Base-by-base conservation (phyloP, 2,797 vertebrate species). In the Numenius phaeopus region DNA sequence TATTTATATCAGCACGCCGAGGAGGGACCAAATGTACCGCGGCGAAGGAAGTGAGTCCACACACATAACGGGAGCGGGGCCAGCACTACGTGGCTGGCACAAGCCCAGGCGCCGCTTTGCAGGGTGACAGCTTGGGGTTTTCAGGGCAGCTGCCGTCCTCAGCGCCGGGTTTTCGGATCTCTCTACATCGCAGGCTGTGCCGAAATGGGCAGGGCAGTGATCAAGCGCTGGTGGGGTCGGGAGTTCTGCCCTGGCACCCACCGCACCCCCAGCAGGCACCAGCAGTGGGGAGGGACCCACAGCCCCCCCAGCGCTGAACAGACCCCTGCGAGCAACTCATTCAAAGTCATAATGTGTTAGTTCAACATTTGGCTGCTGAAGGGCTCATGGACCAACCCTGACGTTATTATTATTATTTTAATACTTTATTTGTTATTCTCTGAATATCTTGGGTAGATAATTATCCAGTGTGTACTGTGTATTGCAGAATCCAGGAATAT, bases 401-500 rank as follows among this genome's bases (percentile, higher is more conserved):
- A 57, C 27, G 7, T 30, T 55, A 13, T 12, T 67, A 73, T 69
- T 55, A 88, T 46, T 47, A 29, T 71, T 54, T 50, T 12, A 73
- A 55, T 66, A 22, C 27, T 73, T 14, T 47, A 34, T 70, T 96
- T 84, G 49, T 70, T 95, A 80, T 82, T 65, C 83, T 83, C 55
- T 49, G 73, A 87, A 30, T 93, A 77, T 66, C 90, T 90, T 39
- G 77, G 27, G 71, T 79, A 75, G 66, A 59, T 92, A 86, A 70
- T 93, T 82, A 91, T 8, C 46, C 85, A 76, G 70, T 70, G 73
- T 61, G 61, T 55, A 37, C 61, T 76, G 54, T 81, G 73, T 84
- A 14, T 55, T 91, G 91, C 93, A 90, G 93, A 96, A 92, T 78
- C 46, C 83, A 50, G 86, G 75, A 89, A 70, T 96, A 94, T 96